Evolutionary conservation across 2,888 invertebrate genomes (phyloP), one percentile per base, ranked within the genome.

Genomic region (Yponomeuta cagnagella): DNA sequence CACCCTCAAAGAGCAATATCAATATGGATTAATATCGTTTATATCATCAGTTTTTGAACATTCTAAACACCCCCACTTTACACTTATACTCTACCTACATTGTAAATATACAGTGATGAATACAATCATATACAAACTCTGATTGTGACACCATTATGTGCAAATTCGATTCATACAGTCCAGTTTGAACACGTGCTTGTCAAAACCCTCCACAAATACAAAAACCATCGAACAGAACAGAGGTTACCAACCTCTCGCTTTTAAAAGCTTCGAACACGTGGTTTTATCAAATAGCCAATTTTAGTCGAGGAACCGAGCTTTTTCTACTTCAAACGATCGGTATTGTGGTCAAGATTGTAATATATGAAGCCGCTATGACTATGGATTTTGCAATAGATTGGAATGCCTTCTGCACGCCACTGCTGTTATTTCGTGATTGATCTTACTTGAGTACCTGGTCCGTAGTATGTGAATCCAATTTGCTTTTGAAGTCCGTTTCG

Each of bases 131-230:
- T 23, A 23, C 86, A 88, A 78, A 77, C 73, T 72, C 74, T 78
- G 75, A 89, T 90, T 90, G 88, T 88, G 75, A 74, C 70, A 72
- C 76, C 80, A 84, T 90, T 89, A 90, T 89, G 90, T 89, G 90
- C 89, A 86, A 85, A 87, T 85, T 86, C 77, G 76, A 23, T 65
- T 65, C 33, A 8, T 30, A 10, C 12, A 65, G 33, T 23, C 68
- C 52, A 67, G 9, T 43, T 43, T 43, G 8, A 43, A 43, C 43
- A 43, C 43, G 43, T 43, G 43, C 6, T 43, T 43, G 43, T 8
- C 43, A 43, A 43, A 43, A 43, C 1, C 43, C 43, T 8, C 3
- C 43, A 43, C 43, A 43, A 43, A 43, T 43, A 43, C 43, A 43
- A 9, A 8, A 8, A 43, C 43, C 43, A 43, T 43, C 33, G 33